These are phyloP conservation scores for Desmophyllum pertusum DNA, from an alignment of 92 coral and sea anemone species.

Conservation along the genomic window DNA sequence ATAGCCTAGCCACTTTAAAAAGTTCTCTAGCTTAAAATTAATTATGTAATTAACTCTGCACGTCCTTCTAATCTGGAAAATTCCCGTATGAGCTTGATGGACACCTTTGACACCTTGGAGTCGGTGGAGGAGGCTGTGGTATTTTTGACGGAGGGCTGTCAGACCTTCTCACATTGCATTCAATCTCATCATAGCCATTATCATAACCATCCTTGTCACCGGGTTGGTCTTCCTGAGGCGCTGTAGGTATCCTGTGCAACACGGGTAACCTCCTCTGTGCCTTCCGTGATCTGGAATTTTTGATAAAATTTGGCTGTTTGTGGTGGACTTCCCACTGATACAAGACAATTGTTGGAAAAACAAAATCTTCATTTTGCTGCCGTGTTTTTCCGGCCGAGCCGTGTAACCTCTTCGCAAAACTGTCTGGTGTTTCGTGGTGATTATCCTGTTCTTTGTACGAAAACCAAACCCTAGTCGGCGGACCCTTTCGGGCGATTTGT, in stretches of 20 bases:
- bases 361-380: neutral
- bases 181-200: neutral
- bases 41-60: neutral
- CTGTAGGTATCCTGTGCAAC: constrained; percentile 17
- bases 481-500: constrained; percentile 9
- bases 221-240: constrained; percentile 12
- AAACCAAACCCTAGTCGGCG: constrained; percentile 14
- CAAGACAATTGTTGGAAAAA: constrained; percentile 20
- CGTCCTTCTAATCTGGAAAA: neutral
- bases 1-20: neutral
- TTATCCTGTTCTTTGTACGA: neutral
- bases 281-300: neutral
- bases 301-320: constrained; percentile 6
- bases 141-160: constrained; percentile 2
- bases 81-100: neutral
- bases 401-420: neutral
- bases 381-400: neutral
- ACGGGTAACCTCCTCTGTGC: neutral
- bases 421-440: neutral
- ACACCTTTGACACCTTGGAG: neutral
- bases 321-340: constrained; percentile 41
- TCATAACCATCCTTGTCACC: neutral
- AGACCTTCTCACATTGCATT: too few relatives aligned
- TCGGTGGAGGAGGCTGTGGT: constrained; percentile 30
- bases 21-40: neutral